These are phyloP conservation scores for Troides oblongomaculatus DNA, from an alignment of 2,888 invertebrate species.

Conservation along the genomic window DNA sequence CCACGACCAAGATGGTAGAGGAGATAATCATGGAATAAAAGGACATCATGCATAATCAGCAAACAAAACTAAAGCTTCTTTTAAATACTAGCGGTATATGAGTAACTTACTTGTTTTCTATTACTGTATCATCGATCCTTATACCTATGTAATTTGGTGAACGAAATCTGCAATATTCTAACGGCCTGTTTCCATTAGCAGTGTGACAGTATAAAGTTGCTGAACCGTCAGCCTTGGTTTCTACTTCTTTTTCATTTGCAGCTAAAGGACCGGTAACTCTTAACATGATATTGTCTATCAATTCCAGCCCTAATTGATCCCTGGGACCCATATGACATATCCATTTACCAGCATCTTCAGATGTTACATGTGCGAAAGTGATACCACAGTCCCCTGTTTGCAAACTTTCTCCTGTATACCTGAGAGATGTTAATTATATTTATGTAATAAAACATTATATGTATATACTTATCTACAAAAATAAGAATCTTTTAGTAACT, in stretches of 20 bases:
- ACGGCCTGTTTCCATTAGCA: slow-evolving; percentile 58
- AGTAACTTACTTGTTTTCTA: slow-evolving; percentile 51
- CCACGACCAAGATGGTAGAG: too few relatives aligned
- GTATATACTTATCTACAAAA: neutral
- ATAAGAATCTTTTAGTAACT: neutral
- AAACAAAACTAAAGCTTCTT: neutral
- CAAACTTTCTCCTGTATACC: slow-evolving; percentile 67
- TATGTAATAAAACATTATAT: neutral
- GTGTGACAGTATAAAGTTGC: slow-evolving; percentile 65
- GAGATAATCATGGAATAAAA: neutral
- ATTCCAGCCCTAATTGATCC: slow-evolving; percentile 56
- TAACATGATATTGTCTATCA: slow-evolving; percentile 53
- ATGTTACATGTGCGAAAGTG: slow-evolving; percentile 53
- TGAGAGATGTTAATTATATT: slow-evolving; percentile 34
- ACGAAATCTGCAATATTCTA: slow-evolving; percentile 74
- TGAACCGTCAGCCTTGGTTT: slow-evolving; percentile 40
- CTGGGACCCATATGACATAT: slow-evolving; percentile 72
- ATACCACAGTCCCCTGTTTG: slow-evolving; percentile 70
- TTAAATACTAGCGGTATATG: neutral
- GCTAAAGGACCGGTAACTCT: slow-evolving; percentile 70
- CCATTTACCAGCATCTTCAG: slow-evolving; percentile 65
- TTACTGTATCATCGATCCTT: slow-evolving; percentile 60
- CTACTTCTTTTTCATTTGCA: slow-evolving; percentile 49
- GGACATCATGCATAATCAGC: neutral
- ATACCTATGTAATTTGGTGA: slow-evolving; percentile 62